A percentile compares a stretch with the other conserved stretches of the same genome.
Conservation (phyloP, 2,113 vertebrate species). For the Phalacrocorax aristotelis region DNA sequence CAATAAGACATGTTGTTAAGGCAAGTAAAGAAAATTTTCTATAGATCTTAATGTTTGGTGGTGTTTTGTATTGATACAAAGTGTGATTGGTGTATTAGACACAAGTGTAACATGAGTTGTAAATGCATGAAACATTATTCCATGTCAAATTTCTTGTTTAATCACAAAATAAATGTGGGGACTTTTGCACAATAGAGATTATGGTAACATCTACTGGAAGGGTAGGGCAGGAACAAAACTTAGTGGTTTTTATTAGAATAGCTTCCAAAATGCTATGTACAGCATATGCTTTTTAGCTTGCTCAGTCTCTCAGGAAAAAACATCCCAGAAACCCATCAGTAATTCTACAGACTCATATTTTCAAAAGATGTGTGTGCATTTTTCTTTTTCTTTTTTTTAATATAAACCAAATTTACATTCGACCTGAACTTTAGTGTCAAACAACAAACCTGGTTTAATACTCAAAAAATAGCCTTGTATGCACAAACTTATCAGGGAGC, state of each 20-base stretch:
- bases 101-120: not conserved
- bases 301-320: not conserved
- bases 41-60: not conserved
- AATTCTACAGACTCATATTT: not conserved
- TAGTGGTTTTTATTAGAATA: not conserved
- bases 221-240: not conserved
- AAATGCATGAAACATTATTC: not conserved
- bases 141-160: not conserved
- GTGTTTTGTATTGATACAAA: not conserved
- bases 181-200: not conserved
- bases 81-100: not conserved
- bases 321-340: not conserved
- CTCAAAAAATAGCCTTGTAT: not conserved
- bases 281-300: not conserved
- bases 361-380: fast-evolving
- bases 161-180: not conserved
- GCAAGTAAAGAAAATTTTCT: conserved; percentile 50
- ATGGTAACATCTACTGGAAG: not conserved
- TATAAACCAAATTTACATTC: not conserved
- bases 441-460: not conserved
- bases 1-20: conserved; percentile 87
- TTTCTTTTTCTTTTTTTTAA: no score
- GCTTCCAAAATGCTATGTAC: not conserved
- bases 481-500: not conserved
- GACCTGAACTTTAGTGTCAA: not conserved